Conservation (phyloP, 2,888 invertebrate genomes). For the Congeria kusceri region DNA sequence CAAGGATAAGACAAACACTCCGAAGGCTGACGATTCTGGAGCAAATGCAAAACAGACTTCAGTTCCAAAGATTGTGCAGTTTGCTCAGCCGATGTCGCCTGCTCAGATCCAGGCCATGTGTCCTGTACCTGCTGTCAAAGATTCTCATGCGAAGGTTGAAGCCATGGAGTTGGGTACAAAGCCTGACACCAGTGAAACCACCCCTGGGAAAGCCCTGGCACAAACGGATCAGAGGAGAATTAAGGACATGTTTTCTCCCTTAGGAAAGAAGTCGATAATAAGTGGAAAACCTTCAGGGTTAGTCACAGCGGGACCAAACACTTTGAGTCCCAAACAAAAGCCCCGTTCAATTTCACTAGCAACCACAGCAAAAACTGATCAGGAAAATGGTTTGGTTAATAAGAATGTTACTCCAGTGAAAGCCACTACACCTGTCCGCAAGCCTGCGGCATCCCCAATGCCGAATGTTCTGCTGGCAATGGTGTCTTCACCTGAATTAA, state of each 20-base stretch:
- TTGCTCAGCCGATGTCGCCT: slow-evolving; percentile 71
- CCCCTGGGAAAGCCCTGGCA: slow-evolving; percentile 11
- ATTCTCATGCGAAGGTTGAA: slow-evolving; percentile 35
- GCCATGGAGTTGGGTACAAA: slow-evolving; percentile 2
- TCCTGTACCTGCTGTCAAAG: slow-evolving; percentile 29
- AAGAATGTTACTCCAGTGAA: background rate
- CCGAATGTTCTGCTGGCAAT: slow-evolving; percentile 15
- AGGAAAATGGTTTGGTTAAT: background rate
- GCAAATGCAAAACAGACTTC: slow-evolving; percentile 31
- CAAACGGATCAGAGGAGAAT: slow-evolving; percentile 56
- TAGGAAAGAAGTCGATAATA: background rate
- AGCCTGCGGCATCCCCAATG: background rate
- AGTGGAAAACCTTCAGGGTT: background rate
- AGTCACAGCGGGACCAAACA: background rate
- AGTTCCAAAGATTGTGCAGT: slow-evolving; percentile 69
- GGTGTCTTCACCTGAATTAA: slow-evolving; percentile 50
- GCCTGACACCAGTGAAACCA: background rate
- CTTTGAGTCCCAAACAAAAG: background rate
- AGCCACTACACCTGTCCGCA: slow-evolving; percentile 11
- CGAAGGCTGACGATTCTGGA: slow-evolving; percentile 36
- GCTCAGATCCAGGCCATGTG: slow-evolving; percentile 64
- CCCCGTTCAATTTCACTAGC: background rate
- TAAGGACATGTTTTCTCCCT: slow-evolving; percentile 50
- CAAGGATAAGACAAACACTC: slow-evolving; percentile 34
- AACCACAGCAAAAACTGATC: background rate